Percentiles rank a stretch among this genome's conserved stretches.
Evolutionary conservation across 2,888 invertebrate species (phyloP).

Genomic region (Parnassius mnemosyne): DNA sequence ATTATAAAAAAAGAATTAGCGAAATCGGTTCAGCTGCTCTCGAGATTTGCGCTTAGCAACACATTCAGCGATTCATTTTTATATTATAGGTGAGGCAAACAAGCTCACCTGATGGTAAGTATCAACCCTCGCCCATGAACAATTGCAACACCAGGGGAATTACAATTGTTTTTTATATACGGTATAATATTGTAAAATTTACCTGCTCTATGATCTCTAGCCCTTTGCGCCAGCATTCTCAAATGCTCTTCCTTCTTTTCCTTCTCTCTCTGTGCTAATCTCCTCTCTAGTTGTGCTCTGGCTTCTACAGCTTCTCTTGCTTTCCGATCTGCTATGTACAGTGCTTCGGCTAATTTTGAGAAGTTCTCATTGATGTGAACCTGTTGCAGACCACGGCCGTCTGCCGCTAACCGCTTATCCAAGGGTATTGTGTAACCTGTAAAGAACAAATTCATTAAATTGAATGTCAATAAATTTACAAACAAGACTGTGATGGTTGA

Average conservation of each 20-base stretch:
- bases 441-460: constrained; percentile 67
- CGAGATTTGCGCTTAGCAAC: too few species aligned
- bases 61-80: too few species aligned
- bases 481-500: too few species aligned
- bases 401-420: constrained; percentile 98
- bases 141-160: too few species aligned
- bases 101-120: too few species aligned
- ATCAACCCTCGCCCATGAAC: too few species aligned
- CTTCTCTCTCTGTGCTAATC: constrained; percentile 98
- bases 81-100: too few species aligned
- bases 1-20: too few species aligned
- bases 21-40: too few species aligned
- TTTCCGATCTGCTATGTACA: constrained; percentile 98
- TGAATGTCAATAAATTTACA: too few species aligned
- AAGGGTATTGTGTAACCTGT: constrained; percentile 97
- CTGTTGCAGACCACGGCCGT: constrained; percentile 97
- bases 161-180: too few species aligned
- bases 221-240: constrained; percentile 95
- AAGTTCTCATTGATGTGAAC: constrained; percentile 99
- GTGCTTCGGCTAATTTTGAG: constrained; percentile 97
- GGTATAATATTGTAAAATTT: constrained; percentile 52
- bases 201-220: constrained; percentile 96
- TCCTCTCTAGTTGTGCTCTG: constrained; percentile 96
- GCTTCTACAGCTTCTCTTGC: constrained; percentile 99
- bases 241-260: constrained; percentile 98